phyloP scores from a whole-genome alignment of 2,113 vertebrate species.

The Lepisosteus osseus region DNA sequence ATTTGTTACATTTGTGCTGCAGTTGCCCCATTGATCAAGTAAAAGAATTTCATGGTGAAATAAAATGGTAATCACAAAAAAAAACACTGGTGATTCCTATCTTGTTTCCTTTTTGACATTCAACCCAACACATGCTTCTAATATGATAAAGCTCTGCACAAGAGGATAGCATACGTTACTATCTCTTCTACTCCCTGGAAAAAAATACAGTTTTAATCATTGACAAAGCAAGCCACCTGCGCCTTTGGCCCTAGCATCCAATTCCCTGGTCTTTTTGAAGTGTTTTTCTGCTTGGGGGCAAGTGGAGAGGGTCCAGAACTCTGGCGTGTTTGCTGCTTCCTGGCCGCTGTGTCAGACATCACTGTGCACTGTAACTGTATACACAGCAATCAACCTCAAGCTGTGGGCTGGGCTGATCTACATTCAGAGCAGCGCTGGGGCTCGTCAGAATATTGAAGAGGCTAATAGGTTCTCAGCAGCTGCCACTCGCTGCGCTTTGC shows the following conservation, averaged over 20 bases:
- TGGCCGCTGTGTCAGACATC: slow-evolving; percentile 58
- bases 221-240: not conserved
- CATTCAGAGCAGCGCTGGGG: slow-evolving; percentile 31
- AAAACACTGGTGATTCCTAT: too few relatives aligned
- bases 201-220: not conserved
- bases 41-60: too few relatives aligned
- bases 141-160: too few relatives aligned
- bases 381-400: slow-evolving; percentile 65
- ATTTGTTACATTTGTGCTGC: too few relatives aligned
- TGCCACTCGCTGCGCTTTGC: slow-evolving; percentile 37
- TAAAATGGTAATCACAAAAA: too few relatives aligned
- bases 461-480: slow-evolving; percentile 50
- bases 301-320: slow-evolving; percentile 43
- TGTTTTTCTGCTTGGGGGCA: slow-evolving; percentile 16
- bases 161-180: too few relatives aligned
- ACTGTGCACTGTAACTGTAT: slow-evolving; percentile 50
- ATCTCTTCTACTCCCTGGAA: too few relatives aligned
- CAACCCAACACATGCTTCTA: too few relatives aligned
- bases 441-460: slow-evolving; percentile 50
- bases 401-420: slow-evolving; percentile 58
- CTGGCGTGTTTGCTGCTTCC: slow-evolving; percentile 50
- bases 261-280: not conserved
- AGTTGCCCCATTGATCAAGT: too few relatives aligned
- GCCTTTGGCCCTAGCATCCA: not conserved
- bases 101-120: too few relatives aligned